phyloP scores from a whole-genome alignment of 1,140 invertebrate species.

The Tribolium madens region DNA sequence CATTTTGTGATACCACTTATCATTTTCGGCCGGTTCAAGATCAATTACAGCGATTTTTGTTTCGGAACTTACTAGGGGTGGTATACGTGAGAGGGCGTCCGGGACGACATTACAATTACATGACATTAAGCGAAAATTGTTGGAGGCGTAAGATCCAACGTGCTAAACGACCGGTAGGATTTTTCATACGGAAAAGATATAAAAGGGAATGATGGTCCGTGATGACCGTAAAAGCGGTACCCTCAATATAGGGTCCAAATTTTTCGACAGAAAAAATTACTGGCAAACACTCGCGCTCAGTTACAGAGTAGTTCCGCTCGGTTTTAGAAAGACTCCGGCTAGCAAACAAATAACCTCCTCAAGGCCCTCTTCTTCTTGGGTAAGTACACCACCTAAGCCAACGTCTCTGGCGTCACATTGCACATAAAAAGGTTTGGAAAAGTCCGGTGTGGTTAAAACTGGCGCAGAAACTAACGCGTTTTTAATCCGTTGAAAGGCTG shows the following conservation, averaged over 20 bases:
- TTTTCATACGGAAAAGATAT: conserved; percentile 66
- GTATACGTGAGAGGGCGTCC: conserved; percentile 48
- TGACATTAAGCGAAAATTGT: conserved; percentile 64
- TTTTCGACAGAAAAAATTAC: conserved; percentile 66
- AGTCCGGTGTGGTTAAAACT: not conserved
- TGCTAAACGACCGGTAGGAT: conserved; percentile 64
- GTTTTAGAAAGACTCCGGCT: conserved; percentile 51
- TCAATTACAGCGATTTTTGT: conserved; percentile 21
- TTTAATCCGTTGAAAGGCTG: too few species aligned
- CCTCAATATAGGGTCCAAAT: conserved; percentile 65
- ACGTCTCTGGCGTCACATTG: conserved; percentile 1
- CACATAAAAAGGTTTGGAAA: conserved; percentile 1
- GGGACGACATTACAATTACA: conserved; percentile 60
- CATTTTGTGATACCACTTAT: conserved; percentile 43
- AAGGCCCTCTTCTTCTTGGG: conserved; percentile 28
- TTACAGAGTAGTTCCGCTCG: conserved; percentile 66
- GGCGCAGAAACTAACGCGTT: not conserved
- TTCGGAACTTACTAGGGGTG: conserved; percentile 11
- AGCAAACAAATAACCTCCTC: not conserved
- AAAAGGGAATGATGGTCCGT: conserved; percentile 67
- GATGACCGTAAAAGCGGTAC: conserved; percentile 64
- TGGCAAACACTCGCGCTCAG: conserved; percentile 68
- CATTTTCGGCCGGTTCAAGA: not conserved
- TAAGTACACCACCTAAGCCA: not conserved
- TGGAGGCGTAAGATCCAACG: conserved; percentile 66